These are phyloP conservation scores for Smittia sp. DNA, from an alignment of 2,888 invertebrate genomes.

Conservation along the genomic window DNA sequence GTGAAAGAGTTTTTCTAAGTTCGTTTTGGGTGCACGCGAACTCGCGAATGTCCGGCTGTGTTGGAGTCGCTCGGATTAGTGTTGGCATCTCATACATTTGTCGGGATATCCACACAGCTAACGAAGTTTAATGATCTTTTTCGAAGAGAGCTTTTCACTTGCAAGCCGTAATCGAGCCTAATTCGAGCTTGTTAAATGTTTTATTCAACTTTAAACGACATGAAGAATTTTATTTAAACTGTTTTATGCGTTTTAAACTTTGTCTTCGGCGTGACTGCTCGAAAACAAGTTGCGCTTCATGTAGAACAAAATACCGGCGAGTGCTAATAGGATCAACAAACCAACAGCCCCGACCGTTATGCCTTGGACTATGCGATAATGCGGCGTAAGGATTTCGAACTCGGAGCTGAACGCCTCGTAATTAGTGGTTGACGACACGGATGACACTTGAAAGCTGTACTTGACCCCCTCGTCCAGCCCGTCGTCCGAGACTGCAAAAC, in stretches of 20 bases:
- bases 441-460: constrained; percentile 72
- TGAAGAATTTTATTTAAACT: no score
- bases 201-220: no score
- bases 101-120: no score
- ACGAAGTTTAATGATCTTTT: no score
- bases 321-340: constrained; percentile 64
- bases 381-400: constrained; percentile 65
- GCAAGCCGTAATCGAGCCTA: no score
- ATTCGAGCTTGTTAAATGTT: no score
- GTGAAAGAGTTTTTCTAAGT: no score
- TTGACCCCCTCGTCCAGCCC: constrained; percentile 68
- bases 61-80: no score
- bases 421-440: constrained; percentile 59
- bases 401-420: constrained; percentile 64
- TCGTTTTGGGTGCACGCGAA: no score
- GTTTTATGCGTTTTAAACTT: constrained; percentile 7
- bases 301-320: constrained; percentile 61
- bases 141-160: background rate
- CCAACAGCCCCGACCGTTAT: constrained; percentile 69
- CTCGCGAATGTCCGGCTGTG: no score
- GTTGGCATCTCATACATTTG: no score
- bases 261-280: constrained; percentile 11
- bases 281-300: constrained; percentile 47
- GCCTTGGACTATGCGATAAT: constrained; percentile 67
- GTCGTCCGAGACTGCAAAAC: constrained; percentile 57